Evolutionary conservation across 2,797 vertebrate species (phyloP), one percentile per base, ranked within the genome.

Genomic region (Sebastes iracundus): DNA sequence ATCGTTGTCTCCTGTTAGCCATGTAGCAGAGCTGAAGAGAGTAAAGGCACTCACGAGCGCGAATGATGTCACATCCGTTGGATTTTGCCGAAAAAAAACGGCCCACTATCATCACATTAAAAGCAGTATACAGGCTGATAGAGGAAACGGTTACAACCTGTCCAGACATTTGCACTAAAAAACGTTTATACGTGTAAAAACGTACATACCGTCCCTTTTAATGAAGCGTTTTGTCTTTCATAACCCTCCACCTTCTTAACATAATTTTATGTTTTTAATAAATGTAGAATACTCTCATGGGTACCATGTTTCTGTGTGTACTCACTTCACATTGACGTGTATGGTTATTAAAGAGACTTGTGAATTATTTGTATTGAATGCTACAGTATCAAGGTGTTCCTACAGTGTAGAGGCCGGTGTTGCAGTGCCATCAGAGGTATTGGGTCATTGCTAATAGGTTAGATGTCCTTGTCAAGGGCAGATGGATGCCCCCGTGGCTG

Each of bases 381-480:
- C 53, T 76, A 23, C 33, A 27, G 64, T 63, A 28, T 77, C 18
- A 49, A 33, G 66, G 3, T 33, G 13, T 60, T 53, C 2, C 38
- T 33, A 10, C 9, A 46, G 28, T 78, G 13, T 35, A 27, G 38
- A 81, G 64, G 67, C 60, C 38, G 58, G 6, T 63, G 38, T 55
- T 62, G 35, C 22, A 30, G 62, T 83, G 71, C 60, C 75, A 71
- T 81, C 75, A 74, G 67, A 72, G 71, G 20, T 88, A 82, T 75
- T 82, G 70, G 85, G 77, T 88, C 83, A 79, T 74, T 81, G 71
- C 79, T 90, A 86, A 88, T 75, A 55, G 46, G 46, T 71, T 77
- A 81, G 80, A 83, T 83, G 81, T 42, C 83, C 79, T 88, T 87
- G 74, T 84, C 64, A 83, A 82, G 76, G 73, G 58, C 77, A 83